Conservation (phyloP, 2,888 invertebrate genomes). For the Suillia variegata region DNA sequence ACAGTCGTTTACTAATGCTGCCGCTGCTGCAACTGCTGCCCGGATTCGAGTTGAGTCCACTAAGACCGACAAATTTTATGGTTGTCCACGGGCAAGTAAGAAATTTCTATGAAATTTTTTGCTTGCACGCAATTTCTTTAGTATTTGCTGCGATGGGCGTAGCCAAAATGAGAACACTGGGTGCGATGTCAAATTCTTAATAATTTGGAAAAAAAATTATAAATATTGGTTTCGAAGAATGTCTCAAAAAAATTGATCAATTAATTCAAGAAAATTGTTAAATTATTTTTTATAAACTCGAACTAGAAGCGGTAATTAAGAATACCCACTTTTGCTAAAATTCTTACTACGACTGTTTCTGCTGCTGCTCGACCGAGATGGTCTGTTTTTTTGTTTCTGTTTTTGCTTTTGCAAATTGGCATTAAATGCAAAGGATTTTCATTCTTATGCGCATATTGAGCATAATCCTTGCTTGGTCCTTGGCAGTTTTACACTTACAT, state of each 20-base stretch:
- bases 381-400: not conserved
- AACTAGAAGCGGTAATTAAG: no score
- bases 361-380: no score
- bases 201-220: no score
- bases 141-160: no score
- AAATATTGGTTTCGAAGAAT: no score
- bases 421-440: conserved; percentile 54
- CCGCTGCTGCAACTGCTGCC: not conserved
- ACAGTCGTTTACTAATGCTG: not conserved
- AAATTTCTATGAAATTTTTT: conserved; percentile 32
- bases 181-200: no score
- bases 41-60: conserved; percentile 20
- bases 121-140: not conserved
- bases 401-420: conserved; percentile 35
- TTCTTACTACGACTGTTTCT: no score
- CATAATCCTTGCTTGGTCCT: conserved; percentile 37
- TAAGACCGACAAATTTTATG: conserved; percentile 46
- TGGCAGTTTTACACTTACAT: not conserved
- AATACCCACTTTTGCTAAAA: no score
- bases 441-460: conserved; percentile 54
- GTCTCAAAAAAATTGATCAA: no score
- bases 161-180: no score
- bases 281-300: no score
- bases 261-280: no score
- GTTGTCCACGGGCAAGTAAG: conserved; percentile 45